These are phyloP conservation scores for Blastobasis lacticolella DNA, from an alignment of 2,888 invertebrate genomes.

Conservation along the genomic window DNA sequence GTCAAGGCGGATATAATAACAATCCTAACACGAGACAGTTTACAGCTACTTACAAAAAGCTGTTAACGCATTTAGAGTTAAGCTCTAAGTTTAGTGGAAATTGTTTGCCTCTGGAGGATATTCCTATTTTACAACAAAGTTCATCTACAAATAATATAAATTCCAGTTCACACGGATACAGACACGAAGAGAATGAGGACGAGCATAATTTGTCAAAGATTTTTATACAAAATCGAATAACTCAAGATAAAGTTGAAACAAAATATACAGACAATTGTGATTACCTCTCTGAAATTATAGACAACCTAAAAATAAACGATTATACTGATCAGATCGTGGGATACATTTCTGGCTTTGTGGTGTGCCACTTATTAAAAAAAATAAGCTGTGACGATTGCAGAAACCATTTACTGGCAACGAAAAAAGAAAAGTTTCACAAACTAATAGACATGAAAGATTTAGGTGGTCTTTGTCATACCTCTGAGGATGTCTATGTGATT, in stretches of 20 bases:
- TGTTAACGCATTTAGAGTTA: slow-evolving; percentile 10
- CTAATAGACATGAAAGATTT: not conserved
- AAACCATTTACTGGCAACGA: not conserved
- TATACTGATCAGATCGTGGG: slow-evolving; percentile 5
- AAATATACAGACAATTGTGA: not conserved
- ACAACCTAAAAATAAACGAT: not conserved
- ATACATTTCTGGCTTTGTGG: slow-evolving; percentile 8
- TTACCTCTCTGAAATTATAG: not conserved
- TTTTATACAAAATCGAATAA: not conserved
- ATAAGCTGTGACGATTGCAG: slow-evolving; percentile 5
- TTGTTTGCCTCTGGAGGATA: slow-evolving; percentile 9
- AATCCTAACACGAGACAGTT: no score
- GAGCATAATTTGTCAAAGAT: not conserved
- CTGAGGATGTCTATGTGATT: not conserved
- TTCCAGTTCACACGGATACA: not conserved
- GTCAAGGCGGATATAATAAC: slow-evolving; percentile 14
- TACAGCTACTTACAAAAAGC: slow-evolving; percentile 10
- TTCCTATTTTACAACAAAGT: slow-evolving; percentile 7
- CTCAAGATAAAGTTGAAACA: not conserved
- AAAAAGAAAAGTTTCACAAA: not conserved
- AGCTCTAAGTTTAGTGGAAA: slow-evolving; percentile 11
- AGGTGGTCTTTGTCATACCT: not conserved
- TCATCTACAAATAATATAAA: not conserved
- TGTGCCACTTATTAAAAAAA: slow-evolving; percentile 1
- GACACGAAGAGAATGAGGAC: not conserved